Percentiles rank a stretch among this genome's conserved stretches.
These are phyloP conservation scores for Pangasianodon gigas DNA, from an alignment of 2,113 vertebrate species.

Conservation along the genomic window DNA sequence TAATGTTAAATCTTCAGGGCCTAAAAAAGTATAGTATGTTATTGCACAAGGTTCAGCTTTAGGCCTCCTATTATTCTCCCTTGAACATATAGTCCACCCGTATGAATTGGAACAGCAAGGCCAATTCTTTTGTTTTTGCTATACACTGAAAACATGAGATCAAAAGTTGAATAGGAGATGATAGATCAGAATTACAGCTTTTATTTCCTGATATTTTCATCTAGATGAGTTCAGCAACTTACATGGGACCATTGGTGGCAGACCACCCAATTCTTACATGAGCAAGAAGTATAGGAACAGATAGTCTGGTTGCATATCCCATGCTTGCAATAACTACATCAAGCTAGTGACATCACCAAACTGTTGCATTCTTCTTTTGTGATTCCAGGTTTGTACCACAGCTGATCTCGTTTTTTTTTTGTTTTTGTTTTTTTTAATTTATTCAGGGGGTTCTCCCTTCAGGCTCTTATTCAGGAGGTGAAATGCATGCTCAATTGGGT, in stretches of 20 bases:
- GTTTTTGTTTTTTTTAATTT: too few relatives aligned
- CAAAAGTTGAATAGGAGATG: neutral
- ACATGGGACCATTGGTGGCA: neutral
- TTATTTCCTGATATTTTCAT: neutral
- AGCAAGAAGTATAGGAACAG: neutral
- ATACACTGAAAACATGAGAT: neutral
- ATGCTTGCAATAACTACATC: neutral
- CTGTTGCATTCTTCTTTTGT: too few relatives aligned
- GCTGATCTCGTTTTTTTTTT: neutral
- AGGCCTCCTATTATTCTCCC: neutral
- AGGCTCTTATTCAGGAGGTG: too few relatives aligned
- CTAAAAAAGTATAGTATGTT: neutral
- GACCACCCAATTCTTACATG: neutral
- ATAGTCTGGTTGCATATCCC: neutral
- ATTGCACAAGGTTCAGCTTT: neutral
- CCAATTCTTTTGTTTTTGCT: neutral
- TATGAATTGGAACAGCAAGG: neutral
- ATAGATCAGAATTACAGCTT: neutral
- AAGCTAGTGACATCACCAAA: neutral
- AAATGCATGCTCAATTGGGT: too few relatives aligned
- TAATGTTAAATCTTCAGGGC: neutral
- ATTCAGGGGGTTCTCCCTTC: too few relatives aligned
- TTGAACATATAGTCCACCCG: neutral
- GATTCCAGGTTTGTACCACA: neutral
- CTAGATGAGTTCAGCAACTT: neutral